These are phyloP conservation scores for Balanococcus diminutus DNA, from an alignment of 2,888 invertebrate species.

Conservation along the genomic window DNA sequence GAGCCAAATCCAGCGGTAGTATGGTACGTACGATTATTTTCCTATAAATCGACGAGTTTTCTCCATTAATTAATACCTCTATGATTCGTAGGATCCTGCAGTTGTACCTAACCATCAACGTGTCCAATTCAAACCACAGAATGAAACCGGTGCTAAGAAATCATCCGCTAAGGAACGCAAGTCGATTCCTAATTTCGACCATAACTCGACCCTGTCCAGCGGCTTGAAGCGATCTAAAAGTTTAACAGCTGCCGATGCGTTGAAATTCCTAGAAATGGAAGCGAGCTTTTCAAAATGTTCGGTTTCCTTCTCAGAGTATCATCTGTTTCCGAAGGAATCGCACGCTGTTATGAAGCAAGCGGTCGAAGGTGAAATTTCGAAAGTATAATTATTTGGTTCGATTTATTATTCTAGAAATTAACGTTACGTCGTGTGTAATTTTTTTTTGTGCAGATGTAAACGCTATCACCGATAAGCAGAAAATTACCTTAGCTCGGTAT, in stretches of 20 bases:
- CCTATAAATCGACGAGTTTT: neutral
- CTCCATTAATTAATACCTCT: neutral
- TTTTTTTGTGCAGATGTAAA: constrained; percentile 7
- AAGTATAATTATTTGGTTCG: neutral
- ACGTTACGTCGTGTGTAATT: neutral
- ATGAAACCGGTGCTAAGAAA: neutral
- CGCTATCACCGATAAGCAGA: constrained; percentile 21
- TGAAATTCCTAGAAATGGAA: constrained; percentile 61
- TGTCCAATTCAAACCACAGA: constrained; percentile 39
- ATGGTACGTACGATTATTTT: too few relatives aligned
- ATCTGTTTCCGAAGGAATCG: constrained; percentile 29
- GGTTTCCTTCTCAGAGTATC: constrained; percentile 30
- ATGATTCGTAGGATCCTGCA: neutral
- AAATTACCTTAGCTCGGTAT: constrained; percentile 12
- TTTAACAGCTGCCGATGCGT: constrained; percentile 76
- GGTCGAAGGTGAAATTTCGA: constrained; percentile 20
- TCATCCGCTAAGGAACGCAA: neutral
- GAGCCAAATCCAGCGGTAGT: constrained; percentile 31
- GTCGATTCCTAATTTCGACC: neutral
- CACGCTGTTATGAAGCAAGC: constrained; percentile 42
- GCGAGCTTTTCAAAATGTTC: neutral
- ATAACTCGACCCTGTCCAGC: neutral
- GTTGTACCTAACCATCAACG: neutral
- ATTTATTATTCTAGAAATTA: neutral
- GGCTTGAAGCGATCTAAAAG: constrained; percentile 82